Evolutionary conservation across 2,888 invertebrate species (phyloP).

Genomic region (Eupithecia pulchellata): DNA sequence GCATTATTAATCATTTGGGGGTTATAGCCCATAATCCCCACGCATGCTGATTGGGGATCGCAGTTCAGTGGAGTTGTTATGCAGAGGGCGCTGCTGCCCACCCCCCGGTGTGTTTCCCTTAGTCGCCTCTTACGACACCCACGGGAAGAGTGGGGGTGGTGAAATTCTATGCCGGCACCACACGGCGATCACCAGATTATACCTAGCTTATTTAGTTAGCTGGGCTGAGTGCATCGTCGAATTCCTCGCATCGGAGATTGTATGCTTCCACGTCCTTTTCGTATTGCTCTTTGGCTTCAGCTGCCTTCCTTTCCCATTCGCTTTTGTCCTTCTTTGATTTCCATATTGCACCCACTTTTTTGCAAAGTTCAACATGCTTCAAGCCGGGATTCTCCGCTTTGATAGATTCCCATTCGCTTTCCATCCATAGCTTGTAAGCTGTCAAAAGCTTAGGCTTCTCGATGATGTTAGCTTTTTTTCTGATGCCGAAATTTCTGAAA

Average conservation of each 20-base stretch:
- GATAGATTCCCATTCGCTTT: conserved; percentile 93
- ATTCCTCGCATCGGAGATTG: no score
- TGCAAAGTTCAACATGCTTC: conserved; percentile 96
- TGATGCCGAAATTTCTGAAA: conserved; percentile 85
- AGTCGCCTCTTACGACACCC: no score
- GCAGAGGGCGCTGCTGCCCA: no score
- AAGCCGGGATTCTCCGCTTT: conserved; percentile 96
- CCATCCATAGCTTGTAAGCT: conserved; percentile 98
- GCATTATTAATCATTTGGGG: no score
- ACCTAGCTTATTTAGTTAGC: no score
- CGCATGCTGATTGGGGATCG: no score
- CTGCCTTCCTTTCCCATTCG: conserved; percentile 96
- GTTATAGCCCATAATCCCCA: no score
- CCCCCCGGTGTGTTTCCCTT: no score
- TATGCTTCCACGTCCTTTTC: conserved; percentile 95
- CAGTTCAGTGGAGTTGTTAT: no score
- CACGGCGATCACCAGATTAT: conserved; percentile 87
- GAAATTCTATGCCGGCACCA: no score
- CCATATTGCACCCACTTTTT: conserved; percentile 98
- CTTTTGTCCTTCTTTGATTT: conserved; percentile 94
- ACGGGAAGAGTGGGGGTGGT: no score
- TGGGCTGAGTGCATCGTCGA: no score
- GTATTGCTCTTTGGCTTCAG: conserved; percentile 95
- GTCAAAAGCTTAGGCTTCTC: conserved; percentile 97
- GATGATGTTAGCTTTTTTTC: conserved; percentile 89